Evolutionary conservation across 2,797 vertebrate genomes (phyloP).

Genomic region (Lutjanus argentimaculatus): DNA sequence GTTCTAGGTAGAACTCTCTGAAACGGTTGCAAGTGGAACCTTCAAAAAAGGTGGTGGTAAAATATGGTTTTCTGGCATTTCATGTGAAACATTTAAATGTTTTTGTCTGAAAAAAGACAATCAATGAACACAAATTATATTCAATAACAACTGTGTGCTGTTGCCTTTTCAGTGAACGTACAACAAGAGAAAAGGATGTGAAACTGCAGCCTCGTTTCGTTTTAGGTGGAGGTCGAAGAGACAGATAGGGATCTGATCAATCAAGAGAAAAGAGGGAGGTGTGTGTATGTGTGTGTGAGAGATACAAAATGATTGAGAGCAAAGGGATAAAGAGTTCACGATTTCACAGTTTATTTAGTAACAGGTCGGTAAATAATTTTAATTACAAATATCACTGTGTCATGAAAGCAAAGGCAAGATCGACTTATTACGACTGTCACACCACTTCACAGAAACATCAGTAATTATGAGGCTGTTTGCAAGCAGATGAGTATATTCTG

Average conservation of each 20-base stretch:
- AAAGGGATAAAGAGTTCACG: slow-evolving; percentile 1
- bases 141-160: background rate
- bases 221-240: slow-evolving; percentile 37
- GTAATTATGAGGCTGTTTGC: slow-evolving; percentile 25
- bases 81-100: background rate
- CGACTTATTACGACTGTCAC: slow-evolving; percentile 8
- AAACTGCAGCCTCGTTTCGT: background rate
- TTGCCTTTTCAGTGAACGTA: background rate
- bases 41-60: too few relatives aligned
- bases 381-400: background rate
- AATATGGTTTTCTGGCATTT: background rate
- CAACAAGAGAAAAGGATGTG: background rate
- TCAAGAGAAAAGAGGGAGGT: slow-evolving; percentile 1
- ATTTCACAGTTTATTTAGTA: background rate
- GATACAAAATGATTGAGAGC: background rate
- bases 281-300: slow-evolving; percentile 3
- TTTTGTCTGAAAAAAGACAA: background rate
- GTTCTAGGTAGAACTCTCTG: too few relatives aligned
- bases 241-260: slow-evolving; percentile 49
- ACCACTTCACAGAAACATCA: slow-evolving; percentile 25
- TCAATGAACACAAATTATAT: background rate
- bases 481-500: slow-evolving; percentile 13
- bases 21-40: too few relatives aligned
- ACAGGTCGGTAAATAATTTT: background rate
- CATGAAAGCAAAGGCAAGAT: background rate